Conservation (phyloP, 1,140 invertebrate genomes). For the Drosophila auraria region DNA sequence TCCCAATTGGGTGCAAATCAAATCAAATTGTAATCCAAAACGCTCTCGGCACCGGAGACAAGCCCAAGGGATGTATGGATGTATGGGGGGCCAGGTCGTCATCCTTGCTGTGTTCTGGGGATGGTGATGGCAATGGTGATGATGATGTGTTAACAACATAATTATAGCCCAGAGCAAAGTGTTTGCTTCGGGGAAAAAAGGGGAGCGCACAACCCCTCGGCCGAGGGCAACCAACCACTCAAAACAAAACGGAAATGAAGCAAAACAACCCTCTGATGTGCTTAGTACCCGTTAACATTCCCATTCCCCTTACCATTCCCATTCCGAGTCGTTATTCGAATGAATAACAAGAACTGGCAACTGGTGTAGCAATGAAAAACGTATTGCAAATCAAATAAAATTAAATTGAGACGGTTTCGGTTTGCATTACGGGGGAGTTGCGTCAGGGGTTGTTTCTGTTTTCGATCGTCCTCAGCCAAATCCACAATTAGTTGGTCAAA, state of each 20-base stretch:
- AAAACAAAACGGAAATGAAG: constrained; percentile 80
- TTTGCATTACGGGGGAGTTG: constrained; percentile 35
- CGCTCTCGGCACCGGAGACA: constrained; percentile 59
- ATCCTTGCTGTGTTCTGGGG: constrained; percentile 20
- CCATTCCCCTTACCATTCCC: not conserved
- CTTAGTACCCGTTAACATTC: constrained; percentile 50
- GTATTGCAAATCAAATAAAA: constrained; percentile 84
- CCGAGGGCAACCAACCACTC: constrained; percentile 67
- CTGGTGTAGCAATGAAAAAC: constrained; percentile 78
- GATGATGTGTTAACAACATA: constrained; percentile 85
- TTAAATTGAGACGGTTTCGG: constrained; percentile 73
- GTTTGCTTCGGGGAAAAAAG: constrained; percentile 43
- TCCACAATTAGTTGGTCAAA: constrained; percentile 83
- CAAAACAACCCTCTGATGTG: constrained; percentile 70
- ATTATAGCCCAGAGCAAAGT: constrained; percentile 82
- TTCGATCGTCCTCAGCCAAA: constrained; percentile 5
- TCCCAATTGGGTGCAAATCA: constrained; percentile 82
- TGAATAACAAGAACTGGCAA: constrained; percentile 41
- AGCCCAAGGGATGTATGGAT: constrained; percentile 14
- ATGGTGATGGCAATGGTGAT: constrained; percentile 58
- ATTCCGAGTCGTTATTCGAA: constrained; percentile 10
- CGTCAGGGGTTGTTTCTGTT: constrained; percentile 12
- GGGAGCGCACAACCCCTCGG: constrained; percentile 64
- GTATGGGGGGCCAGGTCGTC: constrained; percentile 30
- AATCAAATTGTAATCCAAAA: constrained; percentile 84